These are phyloP conservation scores for Ceratosolen fusciceps DNA, from an alignment of 1,140 invertebrate genomes.

Conservation along the genomic window DNA sequence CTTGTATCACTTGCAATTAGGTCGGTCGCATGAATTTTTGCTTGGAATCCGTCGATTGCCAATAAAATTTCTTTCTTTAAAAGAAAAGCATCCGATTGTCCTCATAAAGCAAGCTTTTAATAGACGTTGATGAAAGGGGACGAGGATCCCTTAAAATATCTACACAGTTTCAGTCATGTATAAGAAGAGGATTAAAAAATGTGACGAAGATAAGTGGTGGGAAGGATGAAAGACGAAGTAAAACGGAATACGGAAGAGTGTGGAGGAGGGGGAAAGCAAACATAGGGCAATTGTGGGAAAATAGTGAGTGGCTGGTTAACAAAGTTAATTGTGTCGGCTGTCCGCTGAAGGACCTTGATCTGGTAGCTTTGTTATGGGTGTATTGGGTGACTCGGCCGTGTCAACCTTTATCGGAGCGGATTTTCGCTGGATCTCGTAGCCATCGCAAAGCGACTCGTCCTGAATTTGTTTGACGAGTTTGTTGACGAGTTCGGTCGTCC, in stretches of 20 bases:
- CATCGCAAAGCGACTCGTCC: constrained; percentile 38
- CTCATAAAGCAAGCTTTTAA: neutral
- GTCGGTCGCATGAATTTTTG: neutral
- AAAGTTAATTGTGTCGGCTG: constrained; percentile 6
- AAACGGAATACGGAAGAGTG: no score
- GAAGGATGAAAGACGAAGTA: neutral
- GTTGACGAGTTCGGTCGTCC: constrained; percentile 32
- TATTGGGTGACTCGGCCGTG: neutral
- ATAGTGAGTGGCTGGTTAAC: neutral
- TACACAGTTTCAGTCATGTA: constrained; percentile 1
- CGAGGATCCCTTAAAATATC: constrained; percentile 8
- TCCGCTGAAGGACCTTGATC: neutral
- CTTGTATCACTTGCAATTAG: constrained; percentile 24
- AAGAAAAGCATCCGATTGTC: neutral
- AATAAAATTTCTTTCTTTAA: constrained; percentile 3
- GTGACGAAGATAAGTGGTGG: neutral
- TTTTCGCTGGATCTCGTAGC: constrained; percentile 34
- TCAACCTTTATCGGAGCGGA: neutral
- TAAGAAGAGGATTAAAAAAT: neutral
- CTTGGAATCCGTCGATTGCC: constrained; percentile 5
- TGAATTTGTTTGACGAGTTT: constrained; percentile 46
- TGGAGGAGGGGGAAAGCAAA: neutral
- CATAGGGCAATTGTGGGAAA: neutral
- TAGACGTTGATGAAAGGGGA: neutral
- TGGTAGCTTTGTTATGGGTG: neutral